These are phyloP conservation scores for Periphyllus acericola DNA, from an alignment of 2,888 invertebrate species.

Conservation along the genomic window DNA sequence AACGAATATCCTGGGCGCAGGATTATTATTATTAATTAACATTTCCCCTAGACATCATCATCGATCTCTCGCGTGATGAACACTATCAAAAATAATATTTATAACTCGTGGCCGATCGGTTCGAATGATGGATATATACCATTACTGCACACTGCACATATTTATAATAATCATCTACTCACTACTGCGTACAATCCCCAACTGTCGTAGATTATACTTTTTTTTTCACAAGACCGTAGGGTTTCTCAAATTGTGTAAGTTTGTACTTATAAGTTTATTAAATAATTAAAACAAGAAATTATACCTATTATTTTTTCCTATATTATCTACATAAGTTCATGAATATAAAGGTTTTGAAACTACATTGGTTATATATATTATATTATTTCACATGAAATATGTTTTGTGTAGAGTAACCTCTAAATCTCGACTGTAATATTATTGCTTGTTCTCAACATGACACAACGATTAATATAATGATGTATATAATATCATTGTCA, in stretches of 20 bases:
- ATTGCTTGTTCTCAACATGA: too few relatives aligned
- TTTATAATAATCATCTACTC: not conserved
- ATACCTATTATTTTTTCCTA: too few relatives aligned
- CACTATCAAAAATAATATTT: not conserved
- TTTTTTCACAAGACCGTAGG: not conserved
- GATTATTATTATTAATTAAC: conserved; percentile 48
- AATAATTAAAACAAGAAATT: too few relatives aligned
- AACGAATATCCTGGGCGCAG: conserved; percentile 12
- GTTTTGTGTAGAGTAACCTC: too few relatives aligned
- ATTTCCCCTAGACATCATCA: conserved; percentile 34
- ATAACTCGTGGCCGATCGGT: not conserved
- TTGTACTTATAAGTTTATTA: not conserved
- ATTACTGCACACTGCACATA: not conserved
- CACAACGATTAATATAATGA: too few relatives aligned
- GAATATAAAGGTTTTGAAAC: too few relatives aligned
- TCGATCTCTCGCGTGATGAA: conserved; percentile 4
- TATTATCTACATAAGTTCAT: too few relatives aligned
- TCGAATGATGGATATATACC: conserved; percentile 20
- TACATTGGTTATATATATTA: too few relatives aligned
- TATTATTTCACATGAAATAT: too few relatives aligned
- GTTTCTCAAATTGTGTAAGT: not conserved
- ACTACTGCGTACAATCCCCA: not conserved
- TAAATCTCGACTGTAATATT: too few relatives aligned
- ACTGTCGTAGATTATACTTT: not conserved
- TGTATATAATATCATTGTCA: too few relatives aligned